Conservation (phyloP, 2,113 vertebrate species). For the Dryoscopus gambensis region DNA sequence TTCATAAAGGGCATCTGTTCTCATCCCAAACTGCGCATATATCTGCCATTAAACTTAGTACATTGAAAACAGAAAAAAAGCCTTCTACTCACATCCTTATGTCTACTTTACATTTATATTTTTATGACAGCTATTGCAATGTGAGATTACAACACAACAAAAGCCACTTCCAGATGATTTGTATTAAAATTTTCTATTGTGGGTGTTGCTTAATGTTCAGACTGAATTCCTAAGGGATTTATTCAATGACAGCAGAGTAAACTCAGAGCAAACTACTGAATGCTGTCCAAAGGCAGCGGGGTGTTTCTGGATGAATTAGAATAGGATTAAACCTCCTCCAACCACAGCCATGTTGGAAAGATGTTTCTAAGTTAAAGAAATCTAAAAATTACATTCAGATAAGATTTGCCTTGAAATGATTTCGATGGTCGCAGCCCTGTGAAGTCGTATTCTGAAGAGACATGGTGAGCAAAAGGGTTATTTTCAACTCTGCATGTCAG, state of each 20-base stretch:
- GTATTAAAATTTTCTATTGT: conserved; percentile 16
- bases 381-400: neutral
- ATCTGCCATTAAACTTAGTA: neutral
- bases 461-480: neutral
- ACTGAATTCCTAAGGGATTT: neutral
- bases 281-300: neutral
- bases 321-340: neutral
- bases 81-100: neutral
- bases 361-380: neutral
- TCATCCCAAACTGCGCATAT: neutral
- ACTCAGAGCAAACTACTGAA: conserved; percentile 1
- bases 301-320: neutral
- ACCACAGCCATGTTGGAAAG: neutral
- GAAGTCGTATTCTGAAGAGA: neutral
- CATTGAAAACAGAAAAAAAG: neutral
- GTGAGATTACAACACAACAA: neutral
- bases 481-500: neutral
- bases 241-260: neutral
- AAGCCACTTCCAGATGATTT: conserved; percentile 12
- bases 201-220: conserved; percentile 24
- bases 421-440: neutral
- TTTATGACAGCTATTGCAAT: conserved; percentile 10
- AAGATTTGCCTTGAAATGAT: neutral
- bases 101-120: neutral
- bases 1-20: conserved; percentile 32